Conservation (phyloP, 2,888 invertebrate genomes). For the Suillia variegata region DNA sequence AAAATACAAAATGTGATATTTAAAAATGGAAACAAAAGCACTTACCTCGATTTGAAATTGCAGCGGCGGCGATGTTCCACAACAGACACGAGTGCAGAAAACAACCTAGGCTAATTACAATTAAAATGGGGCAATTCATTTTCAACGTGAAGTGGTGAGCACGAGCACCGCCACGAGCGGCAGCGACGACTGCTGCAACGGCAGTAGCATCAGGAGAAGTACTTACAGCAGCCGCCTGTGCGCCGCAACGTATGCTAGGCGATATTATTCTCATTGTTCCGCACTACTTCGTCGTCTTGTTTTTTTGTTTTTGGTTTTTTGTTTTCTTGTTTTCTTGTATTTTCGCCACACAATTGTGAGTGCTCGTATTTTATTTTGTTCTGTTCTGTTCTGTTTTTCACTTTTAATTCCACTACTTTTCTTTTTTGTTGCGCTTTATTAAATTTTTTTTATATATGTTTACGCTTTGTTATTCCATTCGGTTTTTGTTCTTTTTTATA, state of each 20-base stretch:
- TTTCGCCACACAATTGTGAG: background rate
- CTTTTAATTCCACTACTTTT: conserved; percentile 21
- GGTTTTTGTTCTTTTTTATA: background rate
- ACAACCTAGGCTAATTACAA: conserved; percentile 60
- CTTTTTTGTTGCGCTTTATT: conserved; percentile 17
- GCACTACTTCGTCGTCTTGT: conserved; percentile 3
- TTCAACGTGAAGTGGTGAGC: conserved; percentile 30
- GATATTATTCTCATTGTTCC: conserved; percentile 50
- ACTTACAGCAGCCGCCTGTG: conserved; percentile 23
- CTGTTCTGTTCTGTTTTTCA: conserved; percentile 20
- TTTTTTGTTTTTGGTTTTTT: background rate
- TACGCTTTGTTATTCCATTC: conserved; percentile 18
- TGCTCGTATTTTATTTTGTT: too few relatives aligned
- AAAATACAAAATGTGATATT: too few relatives aligned
- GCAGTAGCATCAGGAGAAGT: conserved; percentile 19
- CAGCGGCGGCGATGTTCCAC: conserved; percentile 52
- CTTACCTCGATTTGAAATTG: conserved; percentile 61
- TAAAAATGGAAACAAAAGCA: conserved; percentile 30
- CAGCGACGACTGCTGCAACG: conserved; percentile 11
- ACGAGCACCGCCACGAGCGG: conserved; percentile 14
- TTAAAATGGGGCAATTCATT: conserved; percentile 59
- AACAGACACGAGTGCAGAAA: conserved; percentile 53
- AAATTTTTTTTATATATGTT: conserved; percentile 3
- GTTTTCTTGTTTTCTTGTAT: background rate
- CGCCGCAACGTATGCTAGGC: conserved; percentile 43